phyloP scores from a whole-genome alignment of 2,113 vertebrate species.

The Myotis lucifugus region DNA sequence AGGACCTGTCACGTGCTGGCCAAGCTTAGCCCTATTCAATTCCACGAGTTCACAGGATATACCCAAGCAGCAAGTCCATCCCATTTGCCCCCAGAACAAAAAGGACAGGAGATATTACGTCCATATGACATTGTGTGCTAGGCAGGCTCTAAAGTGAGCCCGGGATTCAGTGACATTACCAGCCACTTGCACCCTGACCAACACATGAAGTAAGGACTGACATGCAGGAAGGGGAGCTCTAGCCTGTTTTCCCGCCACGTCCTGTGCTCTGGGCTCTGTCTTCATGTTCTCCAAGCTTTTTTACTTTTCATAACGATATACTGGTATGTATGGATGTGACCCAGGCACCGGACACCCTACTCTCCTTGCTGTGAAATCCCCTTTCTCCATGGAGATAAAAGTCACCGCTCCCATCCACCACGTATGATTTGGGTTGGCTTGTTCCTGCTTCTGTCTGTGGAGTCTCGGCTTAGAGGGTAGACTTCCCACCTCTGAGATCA shows the following conservation, averaged over 20 bases:
- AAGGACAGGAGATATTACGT: neutral
- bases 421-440: neutral
- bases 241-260: neutral
- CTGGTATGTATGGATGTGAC: neutral
- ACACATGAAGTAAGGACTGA: neutral
- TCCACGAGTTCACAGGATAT: neutral
- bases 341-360: neutral
- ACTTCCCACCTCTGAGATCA: neutral
- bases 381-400: slow-evolving; percentile 7
- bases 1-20: neutral
- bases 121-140: neutral
- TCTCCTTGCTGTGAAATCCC: neutral
- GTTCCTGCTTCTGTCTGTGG: neutral
- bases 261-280: neutral
- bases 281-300: neutral
- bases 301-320: neutral
- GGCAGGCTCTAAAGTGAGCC: neutral
- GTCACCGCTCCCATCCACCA: neutral
- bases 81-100: neutral
- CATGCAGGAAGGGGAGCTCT: neutral
- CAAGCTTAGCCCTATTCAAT: neutral
- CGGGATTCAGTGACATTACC: neutral
- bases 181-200: neutral
- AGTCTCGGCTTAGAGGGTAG: neutral
- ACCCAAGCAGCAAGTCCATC: neutral